Base-by-base conservation (phyloP, 2,797 vertebrate species). In the Picus viridis region DNA sequence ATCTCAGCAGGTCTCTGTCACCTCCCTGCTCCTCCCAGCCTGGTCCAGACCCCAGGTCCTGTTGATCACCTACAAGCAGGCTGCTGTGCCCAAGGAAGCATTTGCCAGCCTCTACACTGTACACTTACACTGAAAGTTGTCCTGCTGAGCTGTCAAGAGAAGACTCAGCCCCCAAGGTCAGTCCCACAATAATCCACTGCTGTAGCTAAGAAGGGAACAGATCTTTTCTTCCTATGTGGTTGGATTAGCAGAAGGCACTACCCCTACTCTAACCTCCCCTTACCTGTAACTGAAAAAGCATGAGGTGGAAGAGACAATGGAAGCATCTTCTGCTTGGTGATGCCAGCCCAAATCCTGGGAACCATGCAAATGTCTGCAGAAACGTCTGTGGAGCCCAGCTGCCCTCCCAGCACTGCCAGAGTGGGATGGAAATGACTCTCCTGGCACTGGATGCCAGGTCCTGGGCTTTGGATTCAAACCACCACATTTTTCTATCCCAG, bases 81-180 rank as follows among this genome's bases (percentile, higher is more conserved):
- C 59, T 88, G 63, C 68, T 56, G 34, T 15, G 54, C 23, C 30
- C 24, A 56, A 73, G 56, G 23, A 77, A 53, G 59, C 13, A 59
- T 12, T 7, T 75, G 34, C 82, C 86, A 96, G 27, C 34, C 58
- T 77, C 81, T 57, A 32, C 0, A 0, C 43, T 4, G 9, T 64
- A 59, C 91, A 71, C 5, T 39, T 62, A 58, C 69, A 87, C 53
- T 32, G 86, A 57, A 53, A 94, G 54, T 26, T 70, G 56, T 51
- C 71, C 57, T 71, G 63, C 78, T 83, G 89, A 89, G 67, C 83
- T 74, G 74, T 15, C 14, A 20, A 72, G 51, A 83, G 49, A 57
- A 86, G 36, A 51, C 11, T 85, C 61, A 82, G 16, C 43, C 10
- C 32, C 41, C 2, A 3, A 29, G 17, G n/a, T 73, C 63, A 77